Conservation (phyloP, 2,888 invertebrate species). For the Leptopilina myrica region DNA sequence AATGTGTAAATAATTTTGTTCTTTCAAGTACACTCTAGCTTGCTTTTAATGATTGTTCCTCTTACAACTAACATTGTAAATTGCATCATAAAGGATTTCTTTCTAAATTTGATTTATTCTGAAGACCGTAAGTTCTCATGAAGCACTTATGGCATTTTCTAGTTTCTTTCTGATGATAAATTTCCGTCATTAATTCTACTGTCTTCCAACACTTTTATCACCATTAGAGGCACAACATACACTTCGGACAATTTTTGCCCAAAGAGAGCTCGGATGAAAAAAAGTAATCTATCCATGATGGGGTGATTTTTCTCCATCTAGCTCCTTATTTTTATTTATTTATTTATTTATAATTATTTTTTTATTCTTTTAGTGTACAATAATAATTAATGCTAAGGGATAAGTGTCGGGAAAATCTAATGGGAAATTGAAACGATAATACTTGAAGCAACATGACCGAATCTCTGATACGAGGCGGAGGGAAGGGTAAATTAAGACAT, state of each 20-base stretch:
- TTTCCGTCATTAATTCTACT: background rate
- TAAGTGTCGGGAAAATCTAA: background rate
- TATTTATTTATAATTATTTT: no score
- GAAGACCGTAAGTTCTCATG: background rate
- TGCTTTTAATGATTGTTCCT: no score
- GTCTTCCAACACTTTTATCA: constrained; percentile 16
- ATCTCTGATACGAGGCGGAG: background rate
- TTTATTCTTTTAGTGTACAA: no score
- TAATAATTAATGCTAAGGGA: no score
- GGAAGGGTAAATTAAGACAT: constrained; percentile 19
- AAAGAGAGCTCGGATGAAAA: background rate
- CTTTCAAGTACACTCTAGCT: no score
- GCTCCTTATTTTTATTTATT: background rate
- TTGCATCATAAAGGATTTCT: background rate
- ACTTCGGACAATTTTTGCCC: background rate
- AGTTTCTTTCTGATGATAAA: background rate
- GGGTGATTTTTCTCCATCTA: background rate
- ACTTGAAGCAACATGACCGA: constrained; percentile 11
- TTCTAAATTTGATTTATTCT: constrained; percentile 9
- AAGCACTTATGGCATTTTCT: constrained; percentile 9
- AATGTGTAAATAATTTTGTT: no score
- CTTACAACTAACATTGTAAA: background rate
- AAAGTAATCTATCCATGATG: background rate
- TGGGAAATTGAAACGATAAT: constrained; percentile 12
- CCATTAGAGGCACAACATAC: background rate